A percentile compares a stretch with the other conserved stretches of the same genome.
Conservation (phyloP, 2,113 vertebrate genomes). For the Scatophagus argus region DNA sequence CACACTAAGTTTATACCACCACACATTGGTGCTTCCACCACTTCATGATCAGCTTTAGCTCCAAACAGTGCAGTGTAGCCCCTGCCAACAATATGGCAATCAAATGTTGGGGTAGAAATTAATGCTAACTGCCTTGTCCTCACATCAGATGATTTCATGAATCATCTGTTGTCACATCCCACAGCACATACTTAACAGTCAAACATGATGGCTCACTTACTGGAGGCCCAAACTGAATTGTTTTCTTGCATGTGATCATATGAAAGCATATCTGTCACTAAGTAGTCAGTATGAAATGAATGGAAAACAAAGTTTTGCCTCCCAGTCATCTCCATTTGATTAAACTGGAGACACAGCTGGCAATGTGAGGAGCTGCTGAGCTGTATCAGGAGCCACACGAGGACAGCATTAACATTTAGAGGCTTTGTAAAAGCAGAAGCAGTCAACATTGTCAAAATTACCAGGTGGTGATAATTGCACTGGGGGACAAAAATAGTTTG, state of each 20-base stretch:
- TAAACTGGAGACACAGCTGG: slow-evolving; percentile 12
- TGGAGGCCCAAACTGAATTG: background rate
- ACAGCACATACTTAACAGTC: background rate
- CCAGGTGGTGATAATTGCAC: slow-evolving; percentile 75
- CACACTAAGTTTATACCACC: slow-evolving; percentile 58
- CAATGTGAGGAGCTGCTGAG: slow-evolving; percentile 12
- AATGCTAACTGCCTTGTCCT: slow-evolving; percentile 11
- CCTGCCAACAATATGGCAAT: slow-evolving; percentile 2
- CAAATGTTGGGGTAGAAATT: slow-evolving; percentile 18
- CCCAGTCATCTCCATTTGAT: slow-evolving; percentile 33
- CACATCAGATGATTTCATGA: slow-evolving; percentile 13
- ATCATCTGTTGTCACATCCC: slow-evolving; percentile 10
- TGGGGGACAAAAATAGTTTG: slow-evolving; percentile 67
- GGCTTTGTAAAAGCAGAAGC: slow-evolving; percentile 52
- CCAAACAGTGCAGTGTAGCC: background rate
- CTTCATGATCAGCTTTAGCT: slow-evolving; percentile 48
- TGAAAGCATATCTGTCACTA: slow-evolving; percentile 11
- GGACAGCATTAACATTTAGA: slow-evolving; percentile 46
- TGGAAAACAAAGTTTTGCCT: slow-evolving; percentile 45
- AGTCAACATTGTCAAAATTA: slow-evolving; percentile 71
- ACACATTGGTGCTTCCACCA: slow-evolving; percentile 53
- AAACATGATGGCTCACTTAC: background rate
- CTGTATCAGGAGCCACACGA: slow-evolving; percentile 34
- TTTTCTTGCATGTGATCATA: slow-evolving; percentile 6
- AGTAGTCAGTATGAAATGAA: slow-evolving; percentile 20